Conservation (phyloP, 2,113 vertebrate genomes). For the Leucopsar rothschildi region DNA sequence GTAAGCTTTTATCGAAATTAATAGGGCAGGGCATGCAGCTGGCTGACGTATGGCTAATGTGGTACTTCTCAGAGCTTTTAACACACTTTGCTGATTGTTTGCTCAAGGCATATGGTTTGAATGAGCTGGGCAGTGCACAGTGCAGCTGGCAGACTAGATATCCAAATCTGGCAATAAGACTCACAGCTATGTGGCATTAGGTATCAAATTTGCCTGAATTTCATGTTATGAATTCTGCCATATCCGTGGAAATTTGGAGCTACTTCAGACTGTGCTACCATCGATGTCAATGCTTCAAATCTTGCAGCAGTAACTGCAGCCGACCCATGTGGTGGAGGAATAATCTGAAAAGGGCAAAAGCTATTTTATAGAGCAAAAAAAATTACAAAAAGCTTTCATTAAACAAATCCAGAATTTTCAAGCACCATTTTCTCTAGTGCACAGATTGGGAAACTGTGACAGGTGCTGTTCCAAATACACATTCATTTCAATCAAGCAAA, state of each 20-base stretch:
- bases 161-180: slow-evolving; percentile 32
- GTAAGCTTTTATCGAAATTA: slow-evolving; percentile 13
- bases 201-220: slow-evolving; percentile 19
- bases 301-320: not conserved
- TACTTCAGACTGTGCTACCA: not conserved
- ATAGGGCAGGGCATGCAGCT: slow-evolving; percentile 21
- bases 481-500: slow-evolving; percentile 40
- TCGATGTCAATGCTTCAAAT: not conserved
- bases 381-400: not conserved
- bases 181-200: not conserved
- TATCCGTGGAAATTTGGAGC: not conserved
- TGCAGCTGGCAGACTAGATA: slow-evolving; percentile 51
- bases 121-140: slow-evolving; percentile 44
- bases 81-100: slow-evolving; percentile 56
- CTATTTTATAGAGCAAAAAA: not conserved
- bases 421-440: slow-evolving; percentile 7
- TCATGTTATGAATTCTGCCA: not conserved
- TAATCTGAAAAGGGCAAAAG: not conserved
- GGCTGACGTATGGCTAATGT: slow-evolving; percentile 36
- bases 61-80: slow-evolving; percentile 33
- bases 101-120: slow-evolving; percentile 60
- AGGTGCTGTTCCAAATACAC: slow-evolving; percentile 39
- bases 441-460: slow-evolving; percentile 24
- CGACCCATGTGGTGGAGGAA: not conserved
- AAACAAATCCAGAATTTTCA: not conserved